These are phyloP conservation scores for Eidolon dupreanum DNA, from an alignment of 2,797 vertebrate genomes.

Conservation along the genomic window DNA sequence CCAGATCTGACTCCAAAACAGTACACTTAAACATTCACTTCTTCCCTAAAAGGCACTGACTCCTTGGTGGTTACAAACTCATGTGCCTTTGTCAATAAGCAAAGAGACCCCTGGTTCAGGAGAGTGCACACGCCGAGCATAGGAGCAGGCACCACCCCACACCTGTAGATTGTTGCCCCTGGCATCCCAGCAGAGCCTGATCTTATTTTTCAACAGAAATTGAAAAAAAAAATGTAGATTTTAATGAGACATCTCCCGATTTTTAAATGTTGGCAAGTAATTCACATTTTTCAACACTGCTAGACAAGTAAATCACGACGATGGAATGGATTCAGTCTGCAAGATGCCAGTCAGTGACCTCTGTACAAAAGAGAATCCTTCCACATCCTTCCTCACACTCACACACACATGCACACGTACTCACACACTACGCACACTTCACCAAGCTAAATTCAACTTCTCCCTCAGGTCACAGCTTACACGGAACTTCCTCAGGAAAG, in stretches of 20 bases:
- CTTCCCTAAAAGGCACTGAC: slow-evolving; percentile 4
- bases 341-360: slow-evolving; percentile 26
- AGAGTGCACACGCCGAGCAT: background rate
- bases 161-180: background rate
- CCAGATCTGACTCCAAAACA: background rate
- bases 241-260: background rate
- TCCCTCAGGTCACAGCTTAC: slow-evolving; percentile 48
- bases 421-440: background rate
- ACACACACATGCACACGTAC: background rate
- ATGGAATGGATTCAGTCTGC: background rate
- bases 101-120: background rate
- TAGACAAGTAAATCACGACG: slow-evolving; percentile 34
- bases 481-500: slow-evolving; percentile 48
- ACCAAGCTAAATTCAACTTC: slow-evolving; percentile 2
- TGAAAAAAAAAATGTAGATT: background rate
- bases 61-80: background rate
- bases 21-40: background rate
- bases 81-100: background rate
- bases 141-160: background rate
- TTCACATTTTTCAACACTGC: slow-evolving; percentile 15
- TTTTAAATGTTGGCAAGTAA: slow-evolving; percentile 46
- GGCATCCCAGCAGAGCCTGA: background rate
- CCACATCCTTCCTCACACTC: background rate
- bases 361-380: slow-evolving; percentile 25
- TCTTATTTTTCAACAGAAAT: background rate